A percentile compares a stretch with the other conserved stretches of the same genome.
Conservation (phyloP, 1,140 invertebrate species). For the Rhynchophorus ferrugineus region DNA sequence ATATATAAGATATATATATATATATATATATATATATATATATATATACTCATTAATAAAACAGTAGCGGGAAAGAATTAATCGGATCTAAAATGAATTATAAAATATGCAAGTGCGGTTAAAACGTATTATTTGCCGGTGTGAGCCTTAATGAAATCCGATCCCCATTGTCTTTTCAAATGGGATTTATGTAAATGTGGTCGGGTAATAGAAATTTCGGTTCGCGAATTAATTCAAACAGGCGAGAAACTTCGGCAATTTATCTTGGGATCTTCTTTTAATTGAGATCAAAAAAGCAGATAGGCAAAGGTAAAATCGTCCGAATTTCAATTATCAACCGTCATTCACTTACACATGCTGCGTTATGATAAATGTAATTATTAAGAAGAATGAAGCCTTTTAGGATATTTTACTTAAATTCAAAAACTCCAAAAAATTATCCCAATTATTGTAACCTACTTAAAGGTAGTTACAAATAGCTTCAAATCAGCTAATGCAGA, state of each 20-base stretch:
- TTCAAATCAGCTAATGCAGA: too few species aligned
- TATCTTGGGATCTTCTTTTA: slow-evolving; percentile 2
- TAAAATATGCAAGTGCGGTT: not conserved
- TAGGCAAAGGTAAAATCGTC: not conserved
- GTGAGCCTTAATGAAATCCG: slow-evolving; percentile 17
- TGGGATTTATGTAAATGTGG: slow-evolving; percentile 24
- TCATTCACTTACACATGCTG: not conserved
- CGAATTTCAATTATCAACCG: not conserved
- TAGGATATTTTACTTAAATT: too few species aligned
- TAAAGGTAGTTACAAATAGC: too few species aligned
- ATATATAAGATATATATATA: too few species aligned
- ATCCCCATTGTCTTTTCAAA: slow-evolving; percentile 24
- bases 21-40: too few species aligned
- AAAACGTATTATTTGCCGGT: not conserved
- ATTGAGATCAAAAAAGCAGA: not conserved
- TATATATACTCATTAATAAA: too few species aligned
- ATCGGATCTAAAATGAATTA: not conserved
- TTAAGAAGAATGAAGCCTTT: too few species aligned
- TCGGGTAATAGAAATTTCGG: slow-evolving; percentile 20
- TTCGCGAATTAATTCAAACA: slow-evolving; percentile 3
- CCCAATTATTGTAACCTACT: too few species aligned
- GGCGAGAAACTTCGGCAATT: slow-evolving; percentile 10
- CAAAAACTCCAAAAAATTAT: too few species aligned
- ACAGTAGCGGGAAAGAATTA: too few species aligned
- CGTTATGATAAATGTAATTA: too few species aligned